Base-by-base conservation (phyloP, 1,140 invertebrate genomes). In the Caenorhabditis remanei region DNA sequence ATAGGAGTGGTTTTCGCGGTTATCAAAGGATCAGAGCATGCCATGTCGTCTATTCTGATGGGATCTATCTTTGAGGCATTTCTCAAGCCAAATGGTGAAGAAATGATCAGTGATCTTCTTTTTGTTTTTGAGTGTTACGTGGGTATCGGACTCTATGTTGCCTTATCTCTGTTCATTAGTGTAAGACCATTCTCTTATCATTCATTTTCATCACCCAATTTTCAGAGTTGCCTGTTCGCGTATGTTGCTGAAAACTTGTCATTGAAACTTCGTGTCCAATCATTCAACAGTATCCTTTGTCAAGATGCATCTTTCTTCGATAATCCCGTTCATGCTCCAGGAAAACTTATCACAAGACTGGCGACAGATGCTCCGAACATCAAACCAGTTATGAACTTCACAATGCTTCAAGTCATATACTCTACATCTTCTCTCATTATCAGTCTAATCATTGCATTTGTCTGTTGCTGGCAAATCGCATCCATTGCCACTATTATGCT, bases 301-400 rank as follows among this genome's bases (percentile, higher is more conserved):
- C 91, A 93, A 92, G 93, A 94, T 53, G 93, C 94, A 56, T 71
- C 91, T 6, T 94, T 89, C 89, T 94, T 93, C 92, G 94, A 94
- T 90, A 91, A 93, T 58, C 90, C 91, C 5, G 90, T 92, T 19
- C 94, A 94, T 89, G 89, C 90, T 61, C 90, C 93, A 48, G 94
- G 94, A 48, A 93, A 93, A 46, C 84, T 94, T 46, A 92, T 92
- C 24, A 93, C 93, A 8, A 88, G 93, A 83, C 90, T 94, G 56
- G 91, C 94, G 21, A 93, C 92, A 13, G 94, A 94, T 90, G 93
- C 93, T 58, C 93, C 94, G 46, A 91, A 91, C 86, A 91, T 94
- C 14, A 93, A 94, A 89, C 93, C 93, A 85, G 93, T 94, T 90
- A 85, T 92, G 40, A 14, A 41, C 48, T 53, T 14, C 50, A 82